Conservation (phyloP, 2,113 vertebrate genomes). For the Australoheros scitulus region DNA sequence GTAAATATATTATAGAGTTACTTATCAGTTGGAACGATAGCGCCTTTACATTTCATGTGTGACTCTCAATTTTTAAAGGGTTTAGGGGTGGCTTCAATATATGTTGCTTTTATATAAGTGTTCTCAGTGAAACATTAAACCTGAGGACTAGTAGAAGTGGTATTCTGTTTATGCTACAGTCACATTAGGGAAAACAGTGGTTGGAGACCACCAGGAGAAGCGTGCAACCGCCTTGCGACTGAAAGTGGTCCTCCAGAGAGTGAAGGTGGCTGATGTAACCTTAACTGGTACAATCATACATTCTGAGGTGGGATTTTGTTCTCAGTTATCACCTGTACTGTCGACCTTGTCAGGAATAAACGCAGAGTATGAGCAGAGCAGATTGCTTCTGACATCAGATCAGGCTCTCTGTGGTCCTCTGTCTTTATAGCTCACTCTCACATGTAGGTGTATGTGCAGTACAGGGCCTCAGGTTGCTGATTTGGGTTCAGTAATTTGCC, state of each 20-base stretch:
- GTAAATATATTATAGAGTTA: too few species aligned
- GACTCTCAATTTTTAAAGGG: too few species aligned
- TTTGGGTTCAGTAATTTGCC: constrained; percentile 81
- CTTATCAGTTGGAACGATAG: too few species aligned
- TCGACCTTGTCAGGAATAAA: constrained; percentile 45
- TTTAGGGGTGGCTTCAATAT: too few species aligned
- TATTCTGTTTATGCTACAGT: neutral
- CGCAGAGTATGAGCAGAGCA: constrained; percentile 38
- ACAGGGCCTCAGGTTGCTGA: constrained; percentile 76
- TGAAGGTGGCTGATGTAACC: neutral
- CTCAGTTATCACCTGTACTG: constrained; percentile 32
- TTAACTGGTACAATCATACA: neutral
- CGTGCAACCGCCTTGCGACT: too few species aligned
- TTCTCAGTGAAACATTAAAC: too few species aligned
- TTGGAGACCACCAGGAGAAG: neutral
- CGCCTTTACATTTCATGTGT: too few species aligned
- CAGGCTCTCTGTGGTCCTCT: constrained; percentile 1
- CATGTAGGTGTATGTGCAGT: constrained; percentile 12
- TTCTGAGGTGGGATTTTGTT: constrained; percentile 1
- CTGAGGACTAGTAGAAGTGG: too few species aligned
- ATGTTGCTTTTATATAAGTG: too few species aligned
- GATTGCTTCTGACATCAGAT: constrained; percentile 58
- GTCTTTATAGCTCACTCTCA: neutral
- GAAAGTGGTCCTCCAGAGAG: neutral
- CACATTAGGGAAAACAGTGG: neutral